A percentile compares a stretch with the other conserved stretches of the same genome.
Conservation (phyloP, 2,113 vertebrate genomes). For the Petrocephalus microphthalmus region DNA sequence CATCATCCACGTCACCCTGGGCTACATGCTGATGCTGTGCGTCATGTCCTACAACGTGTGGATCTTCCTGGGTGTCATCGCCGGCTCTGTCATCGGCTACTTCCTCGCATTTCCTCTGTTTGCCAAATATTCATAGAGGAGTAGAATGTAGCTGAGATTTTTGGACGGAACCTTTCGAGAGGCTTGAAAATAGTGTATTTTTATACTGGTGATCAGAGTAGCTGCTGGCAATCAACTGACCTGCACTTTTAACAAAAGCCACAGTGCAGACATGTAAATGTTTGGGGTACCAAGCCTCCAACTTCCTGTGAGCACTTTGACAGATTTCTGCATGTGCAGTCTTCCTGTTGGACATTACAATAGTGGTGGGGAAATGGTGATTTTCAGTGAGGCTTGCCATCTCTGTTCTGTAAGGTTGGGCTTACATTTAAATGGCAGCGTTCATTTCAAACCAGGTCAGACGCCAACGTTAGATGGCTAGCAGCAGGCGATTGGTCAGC, state of each 20-base stretch:
- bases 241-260: neutral
- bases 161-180: neutral
- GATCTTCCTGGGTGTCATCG: slow-evolving; percentile 82
- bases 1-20: slow-evolving; percentile 75
- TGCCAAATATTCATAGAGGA: slow-evolving; percentile 3
- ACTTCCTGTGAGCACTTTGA: neutral
- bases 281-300: neutral
- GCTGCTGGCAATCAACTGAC: neutral
- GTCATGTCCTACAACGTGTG: slow-evolving; percentile 94
- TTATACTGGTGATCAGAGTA: neutral
- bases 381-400: neutral
- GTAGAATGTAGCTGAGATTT: neutral
- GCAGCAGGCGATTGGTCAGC: neutral
- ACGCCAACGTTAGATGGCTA: neutral
- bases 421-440: neutral
- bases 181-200: neutral
- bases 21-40: slow-evolving; percentile 88
- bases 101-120: slow-evolving; percentile 78
- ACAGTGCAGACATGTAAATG: neutral
- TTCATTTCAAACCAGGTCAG: neutral
- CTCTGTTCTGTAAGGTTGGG: neutral
- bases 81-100: slow-evolving; percentile 74
- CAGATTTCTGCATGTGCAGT: neutral
- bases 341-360: neutral
- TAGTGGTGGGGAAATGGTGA: neutral